Percentiles rank a stretch among this genome's conserved stretches.
These are phyloP conservation scores for Acrossocheilus fasciatus DNA, from an alignment of 2,797 vertebrate species.

Conservation along the genomic window DNA sequence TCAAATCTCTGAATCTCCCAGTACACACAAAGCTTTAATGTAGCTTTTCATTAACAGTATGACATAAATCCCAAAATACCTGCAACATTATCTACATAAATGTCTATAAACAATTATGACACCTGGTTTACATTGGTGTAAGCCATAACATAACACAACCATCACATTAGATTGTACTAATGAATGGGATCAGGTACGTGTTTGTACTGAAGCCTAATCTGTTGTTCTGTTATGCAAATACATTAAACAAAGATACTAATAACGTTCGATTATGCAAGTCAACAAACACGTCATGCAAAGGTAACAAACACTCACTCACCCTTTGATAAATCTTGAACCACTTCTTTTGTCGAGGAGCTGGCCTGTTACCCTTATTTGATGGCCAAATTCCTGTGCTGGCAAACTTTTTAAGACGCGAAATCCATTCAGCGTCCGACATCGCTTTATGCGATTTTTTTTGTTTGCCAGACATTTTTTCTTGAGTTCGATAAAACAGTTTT, in stretches of 20 bases:
- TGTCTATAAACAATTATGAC: too few relatives aligned
- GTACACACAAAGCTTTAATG: too few relatives aligned
- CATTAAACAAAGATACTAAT: background rate
- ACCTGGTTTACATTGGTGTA: background rate
- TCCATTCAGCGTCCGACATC: background rate
- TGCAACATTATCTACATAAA: too few relatives aligned
- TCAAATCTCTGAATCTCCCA: too few relatives aligned
- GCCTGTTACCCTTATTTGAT: conserved; percentile 11
- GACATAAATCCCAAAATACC: too few relatives aligned
- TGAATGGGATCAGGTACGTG: background rate
- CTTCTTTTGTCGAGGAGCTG: conserved; percentile 13
- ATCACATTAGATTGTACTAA: background rate
- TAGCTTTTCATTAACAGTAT: too few relatives aligned
- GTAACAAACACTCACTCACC: background rate
- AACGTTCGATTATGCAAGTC: background rate
- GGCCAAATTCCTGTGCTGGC: conserved; percentile 20
- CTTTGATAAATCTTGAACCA: background rate
- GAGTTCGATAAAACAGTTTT: background rate
- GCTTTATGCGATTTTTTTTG: background rate
- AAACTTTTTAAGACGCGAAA: background rate
- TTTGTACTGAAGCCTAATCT: background rate
- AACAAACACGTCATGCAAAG: background rate
- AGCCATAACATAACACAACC: too few relatives aligned
- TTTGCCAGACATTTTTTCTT: background rate
- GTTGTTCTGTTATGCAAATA: background rate